phyloP scores from a whole-genome alignment of 2,888 invertebrate genomes.

The Agrochola lota region DNA sequence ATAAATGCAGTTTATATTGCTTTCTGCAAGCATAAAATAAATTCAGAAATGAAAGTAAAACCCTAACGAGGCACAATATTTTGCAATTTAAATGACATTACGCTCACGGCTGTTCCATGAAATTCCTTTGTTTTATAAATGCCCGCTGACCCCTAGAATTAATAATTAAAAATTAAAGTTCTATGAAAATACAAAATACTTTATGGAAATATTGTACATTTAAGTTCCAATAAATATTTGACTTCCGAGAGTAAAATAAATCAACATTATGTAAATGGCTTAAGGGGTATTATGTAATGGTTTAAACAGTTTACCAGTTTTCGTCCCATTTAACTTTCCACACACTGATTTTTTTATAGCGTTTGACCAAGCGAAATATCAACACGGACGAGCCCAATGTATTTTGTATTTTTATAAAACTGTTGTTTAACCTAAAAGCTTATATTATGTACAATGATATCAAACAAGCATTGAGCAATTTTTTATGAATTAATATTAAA shows the following conservation, averaged over 20 bases:
- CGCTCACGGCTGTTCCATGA: not conserved
- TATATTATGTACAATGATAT: slow-evolving; percentile 65
- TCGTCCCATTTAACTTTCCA: not conserved
- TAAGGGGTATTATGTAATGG: not conserved
- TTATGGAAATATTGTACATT: not conserved
- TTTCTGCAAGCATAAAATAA: slow-evolving; percentile 1
- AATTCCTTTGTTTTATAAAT: slow-evolving; percentile 6
- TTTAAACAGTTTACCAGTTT: not conserved
- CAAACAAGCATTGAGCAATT: slow-evolving; percentile 80
- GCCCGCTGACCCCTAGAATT: slow-evolving; percentile 57
- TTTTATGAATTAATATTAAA: slow-evolving; percentile 67
- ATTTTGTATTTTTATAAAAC: slow-evolving; percentile 62
- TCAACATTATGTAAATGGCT: not conserved
- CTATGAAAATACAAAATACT: slow-evolving; percentile 58
- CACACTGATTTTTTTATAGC: not conserved
- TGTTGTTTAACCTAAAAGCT: slow-evolving; percentile 60
- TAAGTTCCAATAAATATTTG: not conserved
- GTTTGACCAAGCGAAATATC: not conserved
- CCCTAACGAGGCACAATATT: slow-evolving; percentile 29
- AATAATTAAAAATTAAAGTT: slow-evolving; percentile 39
- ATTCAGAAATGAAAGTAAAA: slow-evolving; percentile 31
- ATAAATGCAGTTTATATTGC: slow-evolving; percentile 15
- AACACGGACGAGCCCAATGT: slow-evolving; percentile 7
- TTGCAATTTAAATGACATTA: slow-evolving; percentile 25
- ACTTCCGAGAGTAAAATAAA: not conserved